Evolutionary conservation across 2,888 invertebrate genomes (phyloP).

Genomic region (Bembecia ichneumoniformis): DNA sequence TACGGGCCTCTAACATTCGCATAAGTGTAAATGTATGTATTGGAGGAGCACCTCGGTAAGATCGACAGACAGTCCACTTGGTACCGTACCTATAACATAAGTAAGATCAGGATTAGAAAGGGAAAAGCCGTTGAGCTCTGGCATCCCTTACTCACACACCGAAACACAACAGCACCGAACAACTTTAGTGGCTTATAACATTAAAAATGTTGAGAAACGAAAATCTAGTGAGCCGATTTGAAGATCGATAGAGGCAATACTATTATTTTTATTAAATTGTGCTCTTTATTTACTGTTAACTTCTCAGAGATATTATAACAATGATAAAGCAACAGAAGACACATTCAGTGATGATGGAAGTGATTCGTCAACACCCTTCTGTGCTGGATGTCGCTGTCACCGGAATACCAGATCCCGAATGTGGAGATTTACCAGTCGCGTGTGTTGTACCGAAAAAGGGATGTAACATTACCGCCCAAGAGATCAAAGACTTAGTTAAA

Average conservation of each 20-base stretch:
- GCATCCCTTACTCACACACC: too few species aligned
- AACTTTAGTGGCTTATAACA: too few species aligned
- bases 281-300: neutral
- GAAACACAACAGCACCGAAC: too few species aligned
- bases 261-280: slow-evolving; percentile 1
- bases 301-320: slow-evolving; percentile 55
- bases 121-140: too few species aligned
- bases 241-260: neutral
- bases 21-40: too few species aligned
- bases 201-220: too few species aligned
- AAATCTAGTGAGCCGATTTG: neutral
- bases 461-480: slow-evolving; percentile 20
- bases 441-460: slow-evolving; percentile 24
- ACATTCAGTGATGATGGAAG: slow-evolving; percentile 47
- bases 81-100: too few species aligned
- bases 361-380: slow-evolving; percentile 30
- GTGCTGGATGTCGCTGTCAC: slow-evolving; percentile 34
- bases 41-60: too few species aligned
- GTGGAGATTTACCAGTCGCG: slow-evolving; percentile 32
- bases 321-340: slow-evolving; percentile 44
- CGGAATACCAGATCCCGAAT: slow-evolving; percentile 25
- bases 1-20: too few species aligned
- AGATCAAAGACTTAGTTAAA: slow-evolving; percentile 33
- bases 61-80: too few species aligned
- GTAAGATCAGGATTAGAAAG: too few species aligned